Conservation (phyloP, 2,888 invertebrate species). For the Tipula lateralis region DNA sequence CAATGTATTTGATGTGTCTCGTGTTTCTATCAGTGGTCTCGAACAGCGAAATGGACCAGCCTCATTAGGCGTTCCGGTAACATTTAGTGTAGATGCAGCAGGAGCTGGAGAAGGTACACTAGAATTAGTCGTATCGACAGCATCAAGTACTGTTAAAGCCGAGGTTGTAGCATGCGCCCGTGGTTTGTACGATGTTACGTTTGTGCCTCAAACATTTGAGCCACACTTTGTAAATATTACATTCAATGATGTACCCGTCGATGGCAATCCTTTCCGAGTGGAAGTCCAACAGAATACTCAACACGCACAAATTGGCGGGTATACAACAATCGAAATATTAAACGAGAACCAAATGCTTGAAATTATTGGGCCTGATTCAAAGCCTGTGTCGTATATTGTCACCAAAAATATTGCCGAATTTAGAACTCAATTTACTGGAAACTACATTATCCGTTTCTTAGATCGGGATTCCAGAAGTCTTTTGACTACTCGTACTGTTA, state of each 20-base stretch:
- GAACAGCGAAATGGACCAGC: conserved; percentile 52
- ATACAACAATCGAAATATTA: conserved; percentile 59
- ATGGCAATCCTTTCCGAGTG: conserved; percentile 86
- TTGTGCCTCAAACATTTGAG: conserved; percentile 82
- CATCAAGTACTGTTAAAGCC: conserved; percentile 83
- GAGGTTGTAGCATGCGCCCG: conserved; percentile 83
- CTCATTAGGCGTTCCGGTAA: conserved; percentile 74
- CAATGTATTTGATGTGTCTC: conserved; percentile 87
- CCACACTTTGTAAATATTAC: conserved; percentile 90
- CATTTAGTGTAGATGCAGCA: conserved; percentile 90
- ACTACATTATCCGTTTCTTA: conserved; percentile 64
- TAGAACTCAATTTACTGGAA: conserved; percentile 69
- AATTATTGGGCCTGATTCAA: conserved; percentile 61
- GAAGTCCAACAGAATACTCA: conserved; percentile 67
- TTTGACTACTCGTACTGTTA: conserved; percentile 62
- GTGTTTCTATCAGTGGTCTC: conserved; percentile 67
- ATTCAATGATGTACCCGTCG: conserved; percentile 87
- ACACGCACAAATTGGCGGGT: conserved; percentile 60
- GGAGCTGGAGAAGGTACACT: conserved; percentile 92
- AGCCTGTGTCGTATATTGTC: conserved; percentile 57
- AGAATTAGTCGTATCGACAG: conserved; percentile 85
- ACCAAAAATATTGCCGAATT: conserved; percentile 66
- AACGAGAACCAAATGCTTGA: conserved; percentile 61
- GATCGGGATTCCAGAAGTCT: conserved; percentile 58
- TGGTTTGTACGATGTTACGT: conserved; percentile 88